phyloP scores from a whole-genome alignment of 2,797 vertebrate genomes.

The Semaprochilodus insignis region DNA sequence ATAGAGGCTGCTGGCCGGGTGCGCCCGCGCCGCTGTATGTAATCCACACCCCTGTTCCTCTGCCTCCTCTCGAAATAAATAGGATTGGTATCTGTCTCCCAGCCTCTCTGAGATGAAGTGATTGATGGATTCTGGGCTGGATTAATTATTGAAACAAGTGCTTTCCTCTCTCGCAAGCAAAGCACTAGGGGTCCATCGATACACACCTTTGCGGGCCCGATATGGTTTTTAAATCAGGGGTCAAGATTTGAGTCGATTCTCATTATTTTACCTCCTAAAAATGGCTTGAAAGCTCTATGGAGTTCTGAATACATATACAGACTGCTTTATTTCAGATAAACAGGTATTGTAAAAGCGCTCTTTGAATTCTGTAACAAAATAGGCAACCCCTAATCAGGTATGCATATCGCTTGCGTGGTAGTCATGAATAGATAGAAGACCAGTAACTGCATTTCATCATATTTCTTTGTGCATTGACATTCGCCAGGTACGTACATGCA shows the following conservation, averaged over 20 bases:
- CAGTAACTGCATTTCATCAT: too few species aligned
- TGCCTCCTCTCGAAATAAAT: slow-evolving; percentile 62
- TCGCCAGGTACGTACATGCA: too few species aligned
- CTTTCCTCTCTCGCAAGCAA: slow-evolving; percentile 52
- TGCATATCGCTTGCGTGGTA: too few species aligned
- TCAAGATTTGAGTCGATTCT: background rate
- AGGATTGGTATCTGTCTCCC: slow-evolving; percentile 64
- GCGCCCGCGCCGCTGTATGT: slow-evolving; percentile 50
- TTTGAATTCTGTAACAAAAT: too few species aligned
- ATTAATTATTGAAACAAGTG: slow-evolving; percentile 66
- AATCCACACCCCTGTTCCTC: slow-evolving; percentile 61
- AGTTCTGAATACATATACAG: too few species aligned
- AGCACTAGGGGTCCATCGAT: background rate
- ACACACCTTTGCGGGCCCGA: background rate
- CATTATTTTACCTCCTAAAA: too few species aligned
- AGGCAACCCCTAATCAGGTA: too few species aligned
- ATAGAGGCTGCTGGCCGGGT: slow-evolving; percentile 59
- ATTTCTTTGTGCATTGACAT: too few species aligned
- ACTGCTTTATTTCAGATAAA: too few species aligned
- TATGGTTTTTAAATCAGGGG: background rate
- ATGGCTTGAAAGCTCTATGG: too few species aligned
- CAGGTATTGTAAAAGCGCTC: too few species aligned
- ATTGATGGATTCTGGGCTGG: slow-evolving; percentile 64
- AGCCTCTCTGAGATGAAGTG: slow-evolving; percentile 62
- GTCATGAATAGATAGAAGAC: too few species aligned